These are phyloP conservation scores for Daubentonia madagascariensis DNA, from an alignment of 2,113 vertebrate genomes.

Conservation along the genomic window DNA sequence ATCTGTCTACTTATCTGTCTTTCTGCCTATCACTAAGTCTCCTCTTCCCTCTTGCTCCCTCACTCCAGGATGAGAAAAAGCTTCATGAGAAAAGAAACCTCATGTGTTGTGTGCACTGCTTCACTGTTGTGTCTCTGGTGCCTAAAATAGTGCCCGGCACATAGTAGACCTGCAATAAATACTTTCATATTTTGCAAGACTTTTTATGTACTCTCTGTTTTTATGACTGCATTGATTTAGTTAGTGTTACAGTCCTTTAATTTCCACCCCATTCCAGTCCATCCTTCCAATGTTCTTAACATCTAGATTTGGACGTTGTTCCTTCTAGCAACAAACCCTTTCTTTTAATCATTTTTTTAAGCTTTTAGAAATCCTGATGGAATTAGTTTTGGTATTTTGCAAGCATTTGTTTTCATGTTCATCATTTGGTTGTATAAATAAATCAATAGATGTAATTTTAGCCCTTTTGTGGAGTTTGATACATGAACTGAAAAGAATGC, in stretches of 20 bases:
- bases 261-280: not conserved
- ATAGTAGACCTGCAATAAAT: not conserved
- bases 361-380: not conserved
- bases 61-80: not conserved
- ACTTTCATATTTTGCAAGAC: not conserved
- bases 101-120: not conserved
- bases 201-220: not conserved
- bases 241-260: not conserved
- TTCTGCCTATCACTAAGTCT: not conserved
- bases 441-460: not conserved
- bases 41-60: not conserved
- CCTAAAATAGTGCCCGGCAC: not conserved
- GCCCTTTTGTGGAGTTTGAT: not conserved
- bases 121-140: not conserved
- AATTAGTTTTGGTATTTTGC: not conserved
- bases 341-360: not conserved
- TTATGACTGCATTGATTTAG: not conserved
- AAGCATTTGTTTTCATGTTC: conserved; percentile 1
- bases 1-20: not conserved
- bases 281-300: not conserved
- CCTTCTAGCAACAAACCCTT: not conserved
- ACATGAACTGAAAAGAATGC: not conserved
- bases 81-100: not conserved
- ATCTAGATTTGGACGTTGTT: not conserved
- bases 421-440: not conserved